Percentiles rank a stretch among this genome's conserved stretches.
phyloP scores from a whole-genome alignment of 2,113 vertebrate genomes.

The Microcebus griseorufus region DNA sequence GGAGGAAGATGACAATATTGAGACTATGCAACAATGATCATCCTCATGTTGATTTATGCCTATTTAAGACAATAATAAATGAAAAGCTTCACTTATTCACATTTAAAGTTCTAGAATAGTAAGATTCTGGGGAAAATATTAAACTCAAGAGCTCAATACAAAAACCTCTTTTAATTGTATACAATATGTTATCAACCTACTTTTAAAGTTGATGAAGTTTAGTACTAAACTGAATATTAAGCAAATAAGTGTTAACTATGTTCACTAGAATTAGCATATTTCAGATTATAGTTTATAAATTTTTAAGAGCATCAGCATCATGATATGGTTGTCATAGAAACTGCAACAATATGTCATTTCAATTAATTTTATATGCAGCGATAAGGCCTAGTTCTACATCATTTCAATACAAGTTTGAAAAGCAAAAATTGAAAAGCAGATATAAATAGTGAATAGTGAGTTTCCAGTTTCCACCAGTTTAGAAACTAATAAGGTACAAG shows the following conservation, averaged over 20 bases:
- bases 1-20: not conserved
- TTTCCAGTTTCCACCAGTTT: constrained; percentile 66
- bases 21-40: constrained; percentile 33
- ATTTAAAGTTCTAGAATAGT: constrained; percentile 17
- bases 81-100: constrained; percentile 45
- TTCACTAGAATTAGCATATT: constrained; percentile 82
- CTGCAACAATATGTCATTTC: constrained; percentile 87
- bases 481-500: constrained; percentile 67
- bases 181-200: constrained; percentile 40
- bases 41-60: not conserved
- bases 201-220: constrained; percentile 74
- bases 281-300: constrained; percentile 86
- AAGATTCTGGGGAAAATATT: constrained; percentile 46
- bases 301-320: constrained; percentile 86
- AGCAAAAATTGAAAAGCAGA: constrained; percentile 78
- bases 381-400: constrained; percentile 73
- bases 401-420: constrained; percentile 81
- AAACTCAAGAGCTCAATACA: constrained; percentile 66
- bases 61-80: constrained; percentile 44
- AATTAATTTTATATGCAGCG: constrained; percentile 84
- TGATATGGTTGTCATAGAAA: constrained; percentile 89
- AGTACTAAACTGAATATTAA: constrained; percentile 76
- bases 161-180: constrained; percentile 69
- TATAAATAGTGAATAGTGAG: constrained; percentile 55
- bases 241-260: constrained; percentile 80